Conservation (phyloP, 37 sponge, comb jelly and placozoan genomes). For the Diacarnus erythraeanus region DNA sequence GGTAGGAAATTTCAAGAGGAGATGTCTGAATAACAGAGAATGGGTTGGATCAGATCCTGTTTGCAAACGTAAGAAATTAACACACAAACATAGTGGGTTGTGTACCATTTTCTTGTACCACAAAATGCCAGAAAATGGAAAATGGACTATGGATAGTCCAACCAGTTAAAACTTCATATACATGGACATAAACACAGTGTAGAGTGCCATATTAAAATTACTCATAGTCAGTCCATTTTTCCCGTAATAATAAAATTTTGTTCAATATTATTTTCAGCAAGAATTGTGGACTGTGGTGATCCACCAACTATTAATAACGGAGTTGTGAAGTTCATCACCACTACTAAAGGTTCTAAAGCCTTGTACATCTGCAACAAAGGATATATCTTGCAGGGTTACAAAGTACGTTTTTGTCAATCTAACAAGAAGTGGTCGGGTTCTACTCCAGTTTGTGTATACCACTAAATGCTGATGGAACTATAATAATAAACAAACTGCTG, state of each 20-base stretch:
- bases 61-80: constrained; percentile 16
- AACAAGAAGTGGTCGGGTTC: constrained; percentile 1
- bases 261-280: not conserved
- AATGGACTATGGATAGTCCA: constrained; percentile 6
- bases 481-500: no score
- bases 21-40: constrained; percentile 5
- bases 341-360: constrained; percentile 12
- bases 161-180: not conserved
- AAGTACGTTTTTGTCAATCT: not conserved
- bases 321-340: not conserved
- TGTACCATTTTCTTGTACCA: not conserved
- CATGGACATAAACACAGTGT: not conserved
- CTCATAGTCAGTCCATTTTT: no score
- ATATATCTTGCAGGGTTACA: constrained; percentile 10
- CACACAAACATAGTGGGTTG: not conserved
- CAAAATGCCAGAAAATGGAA: constrained; percentile 34
- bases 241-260: not conserved
- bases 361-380: constrained; percentile 31
- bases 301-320: not conserved
- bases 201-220: no score
- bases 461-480: no score
- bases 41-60: constrained; percentile 14
- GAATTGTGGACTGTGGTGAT: not conserved
- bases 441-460: constrained; percentile 13
- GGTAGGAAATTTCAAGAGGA: not conserved